Base-by-base conservation (phyloP, 2,797 vertebrate genomes). In the Poecilia wingei region DNA sequence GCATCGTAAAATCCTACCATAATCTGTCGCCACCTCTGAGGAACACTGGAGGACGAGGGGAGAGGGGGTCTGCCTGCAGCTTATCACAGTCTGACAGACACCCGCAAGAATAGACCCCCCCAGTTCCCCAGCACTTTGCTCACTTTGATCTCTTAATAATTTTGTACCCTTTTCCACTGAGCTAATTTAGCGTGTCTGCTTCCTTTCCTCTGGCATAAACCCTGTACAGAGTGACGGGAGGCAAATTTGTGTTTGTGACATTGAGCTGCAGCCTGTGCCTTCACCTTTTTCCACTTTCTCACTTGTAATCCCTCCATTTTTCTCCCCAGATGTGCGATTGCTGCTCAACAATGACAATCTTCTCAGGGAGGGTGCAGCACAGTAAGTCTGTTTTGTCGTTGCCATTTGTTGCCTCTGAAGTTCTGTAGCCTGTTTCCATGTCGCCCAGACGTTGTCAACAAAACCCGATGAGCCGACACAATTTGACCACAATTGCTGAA, bases 321-420 rank as follows among this genome's bases (percentile, higher is more conserved):
- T 69, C 81, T 84, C 82, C 55, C 83, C 94, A 99, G 98, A 99
- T 96, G 98, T 99, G 94, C 97, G 98, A 88, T 96, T 98, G 95
- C 96, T 99, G 92, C 97, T 98, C 91, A 98, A 98, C 95, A 96
- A 98, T 88, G 98, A 99, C 95, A 98, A 97, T 96, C 97, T 99
- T 95, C 97, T 99, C 96, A 97, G 97, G 96, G 98, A 98, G 96
- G 97, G 97, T 93, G 97, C 97, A 83, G 97, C 97, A 20, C 97
- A 98, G 98, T 99, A 95, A 98, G 98, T 98, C 31, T 47, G 20
- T 51, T 20, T 20, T 20, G 28, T 73, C 12, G 1, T 10, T 76
- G 46, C 36, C 25, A 25, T 72, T 72, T 59, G 6, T 41, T 41
- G 14, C 25, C 20, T 22, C 20, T 1, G 14, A 49, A 74, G 20